phyloP scores from a whole-genome alignment of 2,113 vertebrate genomes.

The Gila orcuttii region DNA sequence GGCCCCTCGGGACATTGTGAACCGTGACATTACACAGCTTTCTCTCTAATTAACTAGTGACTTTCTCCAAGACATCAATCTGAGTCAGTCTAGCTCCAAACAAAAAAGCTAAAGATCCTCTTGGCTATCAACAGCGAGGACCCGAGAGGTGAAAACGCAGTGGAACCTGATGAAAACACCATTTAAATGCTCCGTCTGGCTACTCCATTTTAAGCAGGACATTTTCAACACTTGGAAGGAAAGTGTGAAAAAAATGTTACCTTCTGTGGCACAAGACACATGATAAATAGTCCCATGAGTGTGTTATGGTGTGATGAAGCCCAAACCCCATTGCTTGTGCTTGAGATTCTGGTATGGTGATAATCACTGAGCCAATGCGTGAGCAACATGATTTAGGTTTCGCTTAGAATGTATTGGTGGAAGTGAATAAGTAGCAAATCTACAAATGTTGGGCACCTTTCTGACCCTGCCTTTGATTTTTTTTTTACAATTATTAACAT shows the following conservation, averaged over 20 bases:
- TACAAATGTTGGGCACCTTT: background rate
- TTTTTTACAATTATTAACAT: background rate
- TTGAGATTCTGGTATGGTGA: conserved; percentile 34
- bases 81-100: conserved; percentile 57
- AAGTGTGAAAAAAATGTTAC: conserved; percentile 66
- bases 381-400: conserved; percentile 57
- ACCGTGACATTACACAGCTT: conserved; percentile 58
- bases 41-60: conserved; percentile 60
- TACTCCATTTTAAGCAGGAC: conserved; percentile 67
- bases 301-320: conserved; percentile 61
- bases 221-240: conserved; percentile 76
- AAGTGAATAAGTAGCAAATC: no score
- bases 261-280: conserved; percentile 56
- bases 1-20: conserved; percentile 28
- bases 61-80: conserved; percentile 58
- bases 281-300: conserved; percentile 72
- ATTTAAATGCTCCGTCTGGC: conserved; percentile 67
- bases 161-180: conserved; percentile 69
- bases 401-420: conserved; percentile 3
- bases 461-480: background rate
- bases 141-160: conserved; percentile 63
- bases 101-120: conserved; percentile 61
- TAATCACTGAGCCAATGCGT: conserved; percentile 36
- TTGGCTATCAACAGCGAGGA: conserved; percentile 65
- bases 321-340: conserved; percentile 60